Conservation (phyloP, 1,140 invertebrate species). For the Pogonomyrmex californicus region DNA sequence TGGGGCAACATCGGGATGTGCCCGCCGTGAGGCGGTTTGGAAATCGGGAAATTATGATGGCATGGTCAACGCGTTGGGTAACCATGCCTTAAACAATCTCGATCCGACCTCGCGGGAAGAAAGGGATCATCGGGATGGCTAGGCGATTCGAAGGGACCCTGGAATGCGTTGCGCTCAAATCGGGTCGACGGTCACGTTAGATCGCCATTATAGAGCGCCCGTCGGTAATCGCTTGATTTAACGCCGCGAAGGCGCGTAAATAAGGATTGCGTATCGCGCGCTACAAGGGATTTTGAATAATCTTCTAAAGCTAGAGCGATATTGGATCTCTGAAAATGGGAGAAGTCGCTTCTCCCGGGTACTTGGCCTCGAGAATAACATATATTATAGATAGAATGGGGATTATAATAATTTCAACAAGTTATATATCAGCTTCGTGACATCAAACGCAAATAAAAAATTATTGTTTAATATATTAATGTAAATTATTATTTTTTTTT, state of each 20-base stretch:
- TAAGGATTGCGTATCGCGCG: constrained; percentile 64
- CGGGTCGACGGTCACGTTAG: constrained; percentile 30
- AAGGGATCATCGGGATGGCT: constrained; percentile 1
- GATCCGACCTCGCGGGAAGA: constrained; percentile 12
- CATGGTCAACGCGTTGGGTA: not conserved
- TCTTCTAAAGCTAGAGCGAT: constrained; percentile 38
- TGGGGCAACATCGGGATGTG: constrained; percentile 9
- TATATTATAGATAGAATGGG: not conserved
- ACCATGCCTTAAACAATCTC: constrained; percentile 46
- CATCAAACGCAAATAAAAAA: not conserved
- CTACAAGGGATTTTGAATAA: constrained; percentile 30
- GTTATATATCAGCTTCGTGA: not conserved
- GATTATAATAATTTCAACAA: not conserved
- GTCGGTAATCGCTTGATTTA: constrained; percentile 73
- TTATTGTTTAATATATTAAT: not conserved
- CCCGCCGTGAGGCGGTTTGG: constrained; percentile 50
- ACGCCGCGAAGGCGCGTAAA: constrained; percentile 66
- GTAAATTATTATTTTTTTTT: constrained; percentile 18
- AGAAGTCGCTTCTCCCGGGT: not conserved
- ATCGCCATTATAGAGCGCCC: constrained; percentile 7
- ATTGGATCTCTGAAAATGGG: not conserved
- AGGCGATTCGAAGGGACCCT: not conserved
- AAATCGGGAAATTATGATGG: constrained; percentile 71
- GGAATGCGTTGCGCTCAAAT: constrained; percentile 37
- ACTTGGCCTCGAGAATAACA: not conserved